Base-by-base conservation (phyloP, 2,888 invertebrate species). In the Ferdinandea cuprea region DNA sequence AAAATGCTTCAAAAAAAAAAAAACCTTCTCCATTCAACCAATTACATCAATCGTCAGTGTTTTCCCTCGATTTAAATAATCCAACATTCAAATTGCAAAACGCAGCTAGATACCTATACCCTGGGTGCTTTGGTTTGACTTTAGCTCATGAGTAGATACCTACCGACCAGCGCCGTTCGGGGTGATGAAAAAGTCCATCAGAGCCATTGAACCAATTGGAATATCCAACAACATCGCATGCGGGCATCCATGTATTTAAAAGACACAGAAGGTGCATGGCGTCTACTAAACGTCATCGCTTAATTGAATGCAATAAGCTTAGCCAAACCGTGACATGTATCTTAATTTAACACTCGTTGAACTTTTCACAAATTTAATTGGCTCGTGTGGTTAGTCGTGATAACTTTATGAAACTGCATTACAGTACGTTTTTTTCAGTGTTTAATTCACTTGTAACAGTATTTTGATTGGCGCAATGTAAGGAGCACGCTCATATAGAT, bases 301-400 rank as follows among this genome's bases (percentile, higher is more conserved):
- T 71, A 65, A 66, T 71, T 59, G 59, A 76, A 76, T 59, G 19
- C 63, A 65, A 65, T 73, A 37, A 56, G 19, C 37, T 65, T 8
- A 48, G 59, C 76, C 63, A 40, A 66, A 48, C 69, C 76, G 81
- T 81, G 76, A 76, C 76, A 72, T 73, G 83, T 83, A 72, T 83
- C 83, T 78, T 50, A 74, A 80, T 72, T 72, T 72, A 78, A 77
- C 77, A 72, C 83, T 78, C 68, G 83, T 72, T 83, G 77, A 83
- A 83, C 77, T 83, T 83, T 83, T 83, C 72, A 77, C n/a, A 77
- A 77, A 72, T 78, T 61, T 83, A 83, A 83, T 78, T 83, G 77
- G 83, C 68, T 68, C 77, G 44, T 76, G 58, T 76, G 65, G 65
- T 48, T 65, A 58, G 44, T 76, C 25, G 48, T 9, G 30, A 44